Evolutionary conservation across 1,140 invertebrate species (phyloP).

Genomic region (Bombus vancouverensis): DNA sequence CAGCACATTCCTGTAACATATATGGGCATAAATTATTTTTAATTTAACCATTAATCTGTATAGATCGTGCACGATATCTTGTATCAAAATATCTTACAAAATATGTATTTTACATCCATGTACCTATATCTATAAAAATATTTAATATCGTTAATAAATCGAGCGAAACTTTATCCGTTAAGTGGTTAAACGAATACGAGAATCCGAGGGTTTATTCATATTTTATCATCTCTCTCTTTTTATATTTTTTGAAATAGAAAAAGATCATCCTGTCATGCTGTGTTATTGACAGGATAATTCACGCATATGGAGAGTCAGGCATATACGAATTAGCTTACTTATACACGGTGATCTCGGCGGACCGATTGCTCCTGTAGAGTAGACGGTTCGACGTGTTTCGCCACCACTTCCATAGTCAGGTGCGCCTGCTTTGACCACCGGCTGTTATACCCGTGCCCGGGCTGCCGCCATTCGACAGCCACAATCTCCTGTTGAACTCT

Average conservation of each 20-base stretch:
- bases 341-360: conserved; percentile 75
- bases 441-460: conserved; percentile 68
- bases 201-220: not conserved
- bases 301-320: not conserved
- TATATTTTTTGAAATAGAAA: not conserved
- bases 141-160: too few relatives aligned
- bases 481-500: conserved; percentile 82
- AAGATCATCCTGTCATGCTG: not conserved
- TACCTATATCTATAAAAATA: not conserved
- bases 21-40: not conserved
- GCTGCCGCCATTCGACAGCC: conserved; percentile 76
- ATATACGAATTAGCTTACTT: conserved; percentile 69
- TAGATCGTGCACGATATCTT: not conserved
- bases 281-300: not conserved
- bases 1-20: not conserved
- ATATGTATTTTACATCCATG: not conserved
- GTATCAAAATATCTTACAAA: not conserved
- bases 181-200: not conserved
- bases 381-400: conserved; percentile 77
- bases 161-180: not conserved
- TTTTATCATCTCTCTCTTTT: not conserved
- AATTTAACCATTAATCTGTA: not conserved
- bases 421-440: conserved; percentile 75
- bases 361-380: conserved; percentile 76
- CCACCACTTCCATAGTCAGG: conserved; percentile 82